Percentiles rank a stretch among this genome's conserved stretches.
Evolutionary conservation across 1,140 invertebrate genomes (phyloP).

Genomic region (Meloidogyne exigua): DNA sequence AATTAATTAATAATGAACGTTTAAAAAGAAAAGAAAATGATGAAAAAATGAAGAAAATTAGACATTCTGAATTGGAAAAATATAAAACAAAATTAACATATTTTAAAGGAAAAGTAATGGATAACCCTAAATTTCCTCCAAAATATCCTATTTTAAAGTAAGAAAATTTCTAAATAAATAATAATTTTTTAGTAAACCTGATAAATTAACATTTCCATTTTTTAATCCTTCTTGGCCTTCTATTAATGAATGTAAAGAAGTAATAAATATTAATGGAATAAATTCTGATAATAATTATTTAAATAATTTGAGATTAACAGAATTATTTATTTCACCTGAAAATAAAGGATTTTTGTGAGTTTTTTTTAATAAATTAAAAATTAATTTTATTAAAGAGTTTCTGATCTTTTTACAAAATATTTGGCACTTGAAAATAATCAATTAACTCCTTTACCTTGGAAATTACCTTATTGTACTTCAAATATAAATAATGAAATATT

Average conservation of each 20-base stretch:
- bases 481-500: not conserved
- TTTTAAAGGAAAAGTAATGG: not conserved
- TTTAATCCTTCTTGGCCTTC: slow-evolving; percentile 21
- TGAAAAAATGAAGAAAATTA: not conserved
- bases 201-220: not conserved
- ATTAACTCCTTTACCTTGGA: slow-evolving; percentile 32
- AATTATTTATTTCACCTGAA: slow-evolving; percentile 30
- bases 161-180: not conserved
- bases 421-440: slow-evolving; percentile 15
- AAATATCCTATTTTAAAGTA: slow-evolving; percentile 29
- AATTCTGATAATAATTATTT: not conserved
- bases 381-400: slow-evolving; percentile 4
- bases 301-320: not conserved
- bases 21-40: slow-evolving; percentile 12
- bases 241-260: slow-evolving; percentile 17
- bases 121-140: slow-evolving; percentile 6
- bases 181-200: not conserved
- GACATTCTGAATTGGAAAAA: not conserved
- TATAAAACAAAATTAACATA: slow-evolving; percentile 1
- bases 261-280: not conserved
- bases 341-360: slow-evolving; percentile 32
- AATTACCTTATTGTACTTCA: slow-evolving; percentile 12
- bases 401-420: slow-evolving; percentile 33
- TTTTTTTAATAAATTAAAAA: not conserved
- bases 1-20: not conserved